Base-by-base conservation (phyloP, 2,797 vertebrate species). In the Rhodeus uyekii region DNA sequence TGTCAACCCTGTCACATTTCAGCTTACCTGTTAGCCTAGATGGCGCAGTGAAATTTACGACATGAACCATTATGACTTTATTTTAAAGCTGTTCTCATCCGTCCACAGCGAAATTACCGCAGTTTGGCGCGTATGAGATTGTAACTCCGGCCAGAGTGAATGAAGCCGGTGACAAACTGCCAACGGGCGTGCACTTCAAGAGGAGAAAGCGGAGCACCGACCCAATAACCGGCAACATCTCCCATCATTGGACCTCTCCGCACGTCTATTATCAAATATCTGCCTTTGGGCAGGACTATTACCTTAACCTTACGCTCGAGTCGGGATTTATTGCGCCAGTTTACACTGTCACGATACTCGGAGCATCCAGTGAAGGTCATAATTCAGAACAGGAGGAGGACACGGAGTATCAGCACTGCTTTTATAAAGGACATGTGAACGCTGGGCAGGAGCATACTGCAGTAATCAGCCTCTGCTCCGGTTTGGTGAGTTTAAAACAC, bases 391-490 rank as follows among this genome's bases (percentile, higher is more conserved):
- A 91, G 83, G 89, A 92, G 71, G 96, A 96, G 84, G 96, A 97
- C 89, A 92, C 94, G 67, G 96, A 97, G 90, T 94, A 98, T 86
- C 95, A 95, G 90, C 98, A 98, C 90, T 99, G 98, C 91, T 99
- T 99, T 90, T 99, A 99, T 91, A 96, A 93, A 90, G 98, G 98
- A 89, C 96, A 96, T 90, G 98, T 99, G 89, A 99, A 99, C 72
- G 95, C 96, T 85, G 92, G 95, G 77, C 90, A 93, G 48, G 95
- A 96, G 86, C 96, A 98, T 90, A 95, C 95, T 65, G 98, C 97
- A 53, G 96, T 98, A 85, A 97, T 99, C 94, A 99, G 97, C 90
- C 95, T 99, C 89, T 99, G 98, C 93, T 96, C 98, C 71, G 98
- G 98, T 87, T 96, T 99, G 97, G 98, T 99, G 94, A 99, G 98